Conservation (phyloP, 2,113 vertebrate species). For the Myotis davidii region DNA sequence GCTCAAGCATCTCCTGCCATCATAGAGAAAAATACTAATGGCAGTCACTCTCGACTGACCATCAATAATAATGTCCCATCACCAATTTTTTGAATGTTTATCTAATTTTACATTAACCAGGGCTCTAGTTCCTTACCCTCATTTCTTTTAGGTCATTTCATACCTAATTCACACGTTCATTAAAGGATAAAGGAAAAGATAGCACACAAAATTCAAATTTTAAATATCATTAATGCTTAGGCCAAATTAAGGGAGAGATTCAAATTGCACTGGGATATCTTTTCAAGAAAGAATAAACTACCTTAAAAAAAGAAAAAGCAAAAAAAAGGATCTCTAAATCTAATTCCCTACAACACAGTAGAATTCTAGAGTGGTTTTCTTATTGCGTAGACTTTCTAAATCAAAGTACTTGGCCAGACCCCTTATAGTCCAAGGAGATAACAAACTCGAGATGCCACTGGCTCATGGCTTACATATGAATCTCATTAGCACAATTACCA, state of each 20-base stretch:
- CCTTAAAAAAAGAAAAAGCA: not conserved
- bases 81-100: not conserved
- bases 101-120: not conserved
- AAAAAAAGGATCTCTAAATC: not conserved
- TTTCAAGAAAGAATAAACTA: not conserved
- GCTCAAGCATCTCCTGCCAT: not conserved
- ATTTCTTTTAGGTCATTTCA: not conserved
- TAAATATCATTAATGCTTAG: not conserved
- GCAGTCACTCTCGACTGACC: not conserved
- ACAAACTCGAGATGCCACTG: not conserved
- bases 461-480: not conserved
- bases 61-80: not conserved
- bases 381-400: not conserved
- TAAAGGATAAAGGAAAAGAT: not conserved
- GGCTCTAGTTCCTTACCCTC: not conserved
- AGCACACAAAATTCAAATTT: not conserved
- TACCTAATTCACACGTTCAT: not conserved
- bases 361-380: not conserved
- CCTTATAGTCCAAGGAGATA: not conserved
- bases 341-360: not conserved
- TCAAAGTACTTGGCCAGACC: not conserved
- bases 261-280: not conserved
- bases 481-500: not conserved
- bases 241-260: not conserved
- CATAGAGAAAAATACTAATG: not conserved